Conservation (phyloP, 2,888 invertebrate species). For the Metellina segmentata region DNA sequence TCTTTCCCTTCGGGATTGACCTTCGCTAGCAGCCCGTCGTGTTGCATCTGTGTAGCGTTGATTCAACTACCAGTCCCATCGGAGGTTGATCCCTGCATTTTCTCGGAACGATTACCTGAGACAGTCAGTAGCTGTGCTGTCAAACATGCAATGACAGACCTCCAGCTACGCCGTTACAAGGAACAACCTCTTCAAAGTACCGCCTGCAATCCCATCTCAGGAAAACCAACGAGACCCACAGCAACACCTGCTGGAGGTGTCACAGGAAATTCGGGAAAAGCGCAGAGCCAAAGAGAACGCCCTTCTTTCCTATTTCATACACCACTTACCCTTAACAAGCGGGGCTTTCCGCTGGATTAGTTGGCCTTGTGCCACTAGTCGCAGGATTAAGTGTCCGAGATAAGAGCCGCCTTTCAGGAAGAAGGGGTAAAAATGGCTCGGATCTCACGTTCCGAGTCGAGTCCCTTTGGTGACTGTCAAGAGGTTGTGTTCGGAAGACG, state of each 20-base stretch:
- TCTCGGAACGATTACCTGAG: background rate
- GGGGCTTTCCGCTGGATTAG: slow-evolving; percentile 52
- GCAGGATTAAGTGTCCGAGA: slow-evolving; percentile 48
- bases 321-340: slow-evolving; percentile 54
- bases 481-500: background rate
- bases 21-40: no score
- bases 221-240: background rate
- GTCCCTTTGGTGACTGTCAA: slow-evolving; percentile 41
- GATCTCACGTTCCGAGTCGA: slow-evolving; percentile 9
- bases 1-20: no score
- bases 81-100: background rate
- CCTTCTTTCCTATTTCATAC: slow-evolving; percentile 53
- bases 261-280: slow-evolving; percentile 40
- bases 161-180: no score
- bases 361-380: slow-evolving; percentile 24
- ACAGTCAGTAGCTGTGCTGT: background rate
- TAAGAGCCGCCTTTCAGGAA: slow-evolving; percentile 13
- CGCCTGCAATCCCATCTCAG: background rate
- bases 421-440: slow-evolving; percentile 54
- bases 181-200: background rate
- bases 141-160: background rate
- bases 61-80: no score
- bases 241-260: slow-evolving; percentile 35
- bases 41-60: no score
- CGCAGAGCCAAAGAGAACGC: background rate